Evolutionary conservation across 2,113 vertebrate genomes (phyloP), one percentile per base, ranked within the genome.

Genomic region (Austrofundulus limnaeus): DNA sequence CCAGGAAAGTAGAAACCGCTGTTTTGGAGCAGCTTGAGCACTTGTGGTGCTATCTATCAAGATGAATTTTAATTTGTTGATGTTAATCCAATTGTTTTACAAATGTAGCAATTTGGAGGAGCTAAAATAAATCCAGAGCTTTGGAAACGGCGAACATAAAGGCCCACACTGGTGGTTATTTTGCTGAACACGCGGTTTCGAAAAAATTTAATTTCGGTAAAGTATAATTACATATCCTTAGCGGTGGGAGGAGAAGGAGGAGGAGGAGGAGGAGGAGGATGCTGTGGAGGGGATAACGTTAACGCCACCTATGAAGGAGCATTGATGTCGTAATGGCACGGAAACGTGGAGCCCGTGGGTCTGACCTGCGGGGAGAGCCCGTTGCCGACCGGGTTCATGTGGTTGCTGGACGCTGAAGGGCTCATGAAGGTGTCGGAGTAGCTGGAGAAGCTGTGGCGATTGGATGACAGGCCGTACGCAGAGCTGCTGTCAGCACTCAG

Each of bases 381-480:
- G 0, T 98, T 99, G 92, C 96, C 96, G 55, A 99, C 96, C 0
- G 95, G 87, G 83, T 97, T 98, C 96, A 99, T 99, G 93, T 98
- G 96, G 90, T 98, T 99, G 88, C 94, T 85, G 25, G 96, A 94
- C 2, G 94, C 95, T 0, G 95, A 88, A 0, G 95, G 94, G 65
- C 94, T 98, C 95, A 99, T 98, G 92, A 99, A 99, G 42, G 94
- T 96, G 73, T 99, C 97, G 0, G 97, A 96, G 90, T 99, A 99
- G 93, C 95, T 98, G 91, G 96, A 96, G 92, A 99, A 99, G 86
- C 95, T 80, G 89, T 98, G 96, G 43, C 97, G 94, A 66, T 93
- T 93, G 79, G 93, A 92, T 2, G 93, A 90, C 75, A 98, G 93
- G 14, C 96, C 95, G 0, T 99, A 99, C 57, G 96, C 95, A 0